phyloP scores from a whole-genome alignment of 2,888 invertebrate species.

The Brassicogethes aeneus region DNA sequence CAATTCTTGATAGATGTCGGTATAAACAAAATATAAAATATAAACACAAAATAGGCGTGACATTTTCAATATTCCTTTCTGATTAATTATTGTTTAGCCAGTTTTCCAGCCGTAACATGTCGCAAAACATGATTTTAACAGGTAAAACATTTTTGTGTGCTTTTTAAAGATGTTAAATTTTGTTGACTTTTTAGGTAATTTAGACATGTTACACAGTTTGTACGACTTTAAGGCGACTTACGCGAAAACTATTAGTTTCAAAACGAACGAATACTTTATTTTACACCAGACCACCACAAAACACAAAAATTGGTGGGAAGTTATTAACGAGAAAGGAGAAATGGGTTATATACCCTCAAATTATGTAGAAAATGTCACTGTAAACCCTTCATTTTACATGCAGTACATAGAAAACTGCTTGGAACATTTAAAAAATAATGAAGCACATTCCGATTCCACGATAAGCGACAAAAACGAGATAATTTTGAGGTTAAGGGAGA shows the following conservation, averaged over 20 bases:
- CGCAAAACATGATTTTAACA: constrained; percentile 23
- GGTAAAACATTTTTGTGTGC: constrained; percentile 16
- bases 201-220: constrained; percentile 74
- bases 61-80: constrained; percentile 11
- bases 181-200: constrained; percentile 47
- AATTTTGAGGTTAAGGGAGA: constrained; percentile 51
- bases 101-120: constrained; percentile 12
- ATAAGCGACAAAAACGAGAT: constrained; percentile 53
- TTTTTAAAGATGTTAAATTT: constrained; percentile 1
- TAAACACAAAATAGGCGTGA: constrained; percentile 33
- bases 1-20: too few relatives aligned
- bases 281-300: constrained; percentile 70
- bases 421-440: constrained; percentile 34
- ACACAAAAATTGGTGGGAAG: constrained; percentile 84
- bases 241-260: constrained; percentile 74
- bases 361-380: constrained; percentile 73
- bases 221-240: constrained; percentile 80
- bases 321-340: constrained; percentile 71
- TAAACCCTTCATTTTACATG: constrained; percentile 60
- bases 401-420: constrained; percentile 65
- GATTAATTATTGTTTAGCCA: constrained; percentile 6
- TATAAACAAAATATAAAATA: constrained; percentile 14
- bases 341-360: constrained; percentile 82
- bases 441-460: constrained; percentile 24
- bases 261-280: constrained; percentile 71